These are phyloP conservation scores for Eupsilia transversa DNA, from an alignment of 2,888 invertebrate genomes.

Conservation along the genomic window DNA sequence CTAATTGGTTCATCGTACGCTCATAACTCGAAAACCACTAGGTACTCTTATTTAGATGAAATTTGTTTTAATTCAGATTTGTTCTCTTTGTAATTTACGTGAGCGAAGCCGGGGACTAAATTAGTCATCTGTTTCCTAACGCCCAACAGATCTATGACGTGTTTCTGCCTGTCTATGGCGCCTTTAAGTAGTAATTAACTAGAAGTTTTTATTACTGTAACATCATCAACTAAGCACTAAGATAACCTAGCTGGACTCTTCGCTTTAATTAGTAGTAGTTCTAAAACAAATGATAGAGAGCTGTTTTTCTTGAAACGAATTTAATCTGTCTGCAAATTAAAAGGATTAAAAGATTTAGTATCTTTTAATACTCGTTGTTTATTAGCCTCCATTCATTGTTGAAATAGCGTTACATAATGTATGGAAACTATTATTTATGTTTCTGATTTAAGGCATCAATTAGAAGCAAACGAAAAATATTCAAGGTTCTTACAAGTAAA, in stretches of 20 bases:
- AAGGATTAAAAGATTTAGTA: background rate
- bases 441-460: background rate
- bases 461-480: background rate
- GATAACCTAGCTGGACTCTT: slow-evolving; percentile 9
- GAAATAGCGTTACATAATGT: background rate
- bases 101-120: no score
- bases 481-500: background rate
- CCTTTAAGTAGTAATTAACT: slow-evolving; percentile 21
- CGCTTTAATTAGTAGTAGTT: slow-evolving; percentile 30
- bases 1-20: background rate
- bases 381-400: background rate
- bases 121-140: background rate
- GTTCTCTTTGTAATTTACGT: no score
- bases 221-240: slow-evolving; percentile 10
- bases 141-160: background rate
- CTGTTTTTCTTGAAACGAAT: slow-evolving; percentile 5
- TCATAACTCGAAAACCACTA: background rate
- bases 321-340: slow-evolving; percentile 12
- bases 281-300: slow-evolving; percentile 12
- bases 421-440: background rate
- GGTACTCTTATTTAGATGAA: background rate
- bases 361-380: background rate
- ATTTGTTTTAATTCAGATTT: background rate
- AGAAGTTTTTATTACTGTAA: slow-evolving; percentile 28
- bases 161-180: background rate